Conservation (phyloP, 2,888 invertebrate genomes). For the Mythimna albipuncta region DNA sequence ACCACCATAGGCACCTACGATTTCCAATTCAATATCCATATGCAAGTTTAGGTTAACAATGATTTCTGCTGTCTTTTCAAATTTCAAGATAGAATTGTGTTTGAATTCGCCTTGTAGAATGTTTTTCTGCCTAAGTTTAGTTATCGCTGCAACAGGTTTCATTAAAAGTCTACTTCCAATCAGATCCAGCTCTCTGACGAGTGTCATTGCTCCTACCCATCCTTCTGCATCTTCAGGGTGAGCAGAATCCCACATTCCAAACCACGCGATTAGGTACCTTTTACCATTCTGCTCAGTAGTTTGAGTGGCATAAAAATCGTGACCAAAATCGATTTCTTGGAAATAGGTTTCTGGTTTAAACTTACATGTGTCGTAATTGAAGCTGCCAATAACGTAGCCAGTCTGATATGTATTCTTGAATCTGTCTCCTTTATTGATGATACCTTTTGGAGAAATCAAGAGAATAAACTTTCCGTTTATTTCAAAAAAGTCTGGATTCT, state of each 20-base stretch:
- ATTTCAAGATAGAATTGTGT: conserved; percentile 64
- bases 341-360: conserved; percentile 74
- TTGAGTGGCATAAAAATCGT: conserved; percentile 87
- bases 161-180: conserved; percentile 74
- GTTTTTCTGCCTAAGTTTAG: conserved; percentile 44
- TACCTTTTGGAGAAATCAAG: conserved; percentile 85
- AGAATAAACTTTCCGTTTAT: conserved; percentile 83
- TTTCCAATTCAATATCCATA: conserved; percentile 72
- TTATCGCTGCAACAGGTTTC: conserved; percentile 74
- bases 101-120: conserved; percentile 68
- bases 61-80: conserved; percentile 81
- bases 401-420: conserved; percentile 82
- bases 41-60: conserved; percentile 73
- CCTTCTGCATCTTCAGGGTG: conserved; percentile 81
- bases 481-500: conserved; percentile 89
- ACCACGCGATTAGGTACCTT: conserved; percentile 65
- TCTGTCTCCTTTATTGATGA: conserved; percentile 80
- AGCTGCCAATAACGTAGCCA: conserved; percentile 77
- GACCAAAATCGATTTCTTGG: conserved; percentile 85
- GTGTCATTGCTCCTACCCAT: conserved; percentile 86
- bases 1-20: conserved; percentile 79
- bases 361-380: not conserved
- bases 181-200: conserved; percentile 80
- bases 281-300: conserved; percentile 79
- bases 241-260: conserved; percentile 66